Percentiles rank a stretch among this genome's conserved stretches.
Conservation (phyloP, 2,113 vertebrate genomes). For the Pipa parva region DNA sequence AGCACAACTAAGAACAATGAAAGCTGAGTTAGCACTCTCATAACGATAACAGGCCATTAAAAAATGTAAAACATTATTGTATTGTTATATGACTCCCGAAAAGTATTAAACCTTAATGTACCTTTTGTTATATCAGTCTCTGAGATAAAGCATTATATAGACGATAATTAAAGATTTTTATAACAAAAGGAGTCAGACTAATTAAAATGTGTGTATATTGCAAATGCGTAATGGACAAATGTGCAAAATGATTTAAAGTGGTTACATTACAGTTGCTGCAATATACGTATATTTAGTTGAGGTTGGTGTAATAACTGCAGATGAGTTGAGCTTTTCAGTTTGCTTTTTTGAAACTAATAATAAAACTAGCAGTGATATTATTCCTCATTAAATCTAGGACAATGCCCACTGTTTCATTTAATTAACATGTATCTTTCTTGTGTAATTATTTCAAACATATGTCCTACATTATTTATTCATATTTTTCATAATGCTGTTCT, state of each 20-base stretch:
- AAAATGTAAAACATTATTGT: background rate
- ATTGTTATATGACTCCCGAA: background rate
- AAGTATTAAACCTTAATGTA: background rate
- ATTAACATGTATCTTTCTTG: constrained; percentile 18
- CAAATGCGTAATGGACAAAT: background rate
- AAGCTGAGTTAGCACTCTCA: background rate
- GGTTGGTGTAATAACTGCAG: background rate
- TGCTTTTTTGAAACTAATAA: constrained; percentile 1
- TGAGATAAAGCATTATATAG: background rate
- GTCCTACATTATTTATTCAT: too few relatives aligned
- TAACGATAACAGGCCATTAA: background rate
- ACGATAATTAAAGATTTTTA: background rate
- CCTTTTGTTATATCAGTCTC: background rate
- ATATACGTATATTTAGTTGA: constrained; percentile 6
- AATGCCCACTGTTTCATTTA: constrained; percentile 14
- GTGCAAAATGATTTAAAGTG: background rate
- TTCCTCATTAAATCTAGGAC: constrained; percentile 5
- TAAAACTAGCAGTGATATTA: constrained; percentile 8
- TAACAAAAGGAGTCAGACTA: background rate
- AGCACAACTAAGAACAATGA: background rate
- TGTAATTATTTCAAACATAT: constrained; percentile 9
- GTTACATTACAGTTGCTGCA: background rate
- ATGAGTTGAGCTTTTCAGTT: constrained; percentile 5
- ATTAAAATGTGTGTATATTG: constrained; percentile 3
- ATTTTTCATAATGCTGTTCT: too few relatives aligned